Evolutionary conservation across 2,113 vertebrate genomes (phyloP).

Genomic region (Calyptomena viridis): DNA sequence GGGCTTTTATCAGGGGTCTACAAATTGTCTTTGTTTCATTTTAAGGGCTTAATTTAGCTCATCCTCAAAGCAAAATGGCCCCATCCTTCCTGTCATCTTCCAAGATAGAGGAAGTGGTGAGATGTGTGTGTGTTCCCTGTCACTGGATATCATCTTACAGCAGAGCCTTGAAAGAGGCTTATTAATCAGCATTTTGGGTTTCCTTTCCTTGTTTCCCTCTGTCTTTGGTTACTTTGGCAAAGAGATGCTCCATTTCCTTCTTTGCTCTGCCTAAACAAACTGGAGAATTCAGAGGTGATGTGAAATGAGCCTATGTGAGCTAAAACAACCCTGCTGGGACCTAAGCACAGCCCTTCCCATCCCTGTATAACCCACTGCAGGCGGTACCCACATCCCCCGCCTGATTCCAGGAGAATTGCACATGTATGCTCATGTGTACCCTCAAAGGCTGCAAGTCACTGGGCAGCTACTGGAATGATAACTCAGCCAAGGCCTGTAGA

Average conservation of each 20-base stretch:
- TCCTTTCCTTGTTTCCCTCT: not conserved
- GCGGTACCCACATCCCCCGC: not conserved
- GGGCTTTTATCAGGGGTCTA: constrained; percentile 25
- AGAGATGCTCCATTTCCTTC: not conserved
- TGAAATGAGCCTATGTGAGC: not conserved
- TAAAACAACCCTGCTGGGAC: not conserved
- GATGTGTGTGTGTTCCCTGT: not conserved
- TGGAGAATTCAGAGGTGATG: not conserved
- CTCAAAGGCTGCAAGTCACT: not conserved
- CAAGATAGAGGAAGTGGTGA: not conserved
- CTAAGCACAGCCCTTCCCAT: not conserved
- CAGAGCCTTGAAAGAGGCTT: not conserved
- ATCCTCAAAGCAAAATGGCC: constrained; percentile 34
- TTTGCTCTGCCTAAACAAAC: constrained; percentile 19
- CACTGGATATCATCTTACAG: not conserved
- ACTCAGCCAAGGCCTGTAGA: not conserved
- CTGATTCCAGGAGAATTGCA: fast-evolving
- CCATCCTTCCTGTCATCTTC: constrained; percentile 40
- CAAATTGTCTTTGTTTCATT: constrained; percentile 24
- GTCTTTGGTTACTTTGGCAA: constrained; percentile 3
- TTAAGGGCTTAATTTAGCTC: constrained; percentile 24
- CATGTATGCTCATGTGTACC: fast-evolving
- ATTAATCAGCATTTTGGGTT: not conserved
- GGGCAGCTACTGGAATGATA: not conserved
- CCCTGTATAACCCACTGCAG: too few relatives aligned